A percentile compares a stretch with the other conserved stretches of the same genome.
These are phyloP conservation scores for Carduelis carduelis DNA, from an alignment of 2,797 vertebrate species.

Conservation along the genomic window DNA sequence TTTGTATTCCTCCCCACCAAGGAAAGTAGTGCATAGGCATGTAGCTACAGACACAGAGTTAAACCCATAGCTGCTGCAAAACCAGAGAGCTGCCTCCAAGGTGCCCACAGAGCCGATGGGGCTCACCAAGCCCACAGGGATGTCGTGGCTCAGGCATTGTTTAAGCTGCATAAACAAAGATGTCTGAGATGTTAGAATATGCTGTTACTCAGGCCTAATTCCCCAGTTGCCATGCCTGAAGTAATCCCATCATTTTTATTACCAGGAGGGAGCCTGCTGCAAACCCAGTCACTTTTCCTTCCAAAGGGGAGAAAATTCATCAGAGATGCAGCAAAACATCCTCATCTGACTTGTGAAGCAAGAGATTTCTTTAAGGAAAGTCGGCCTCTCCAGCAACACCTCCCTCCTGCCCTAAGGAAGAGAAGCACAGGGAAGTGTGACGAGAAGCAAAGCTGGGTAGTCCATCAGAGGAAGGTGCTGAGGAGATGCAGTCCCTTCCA, in stretches of 20 bases:
- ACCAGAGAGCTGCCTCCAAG: neutral
- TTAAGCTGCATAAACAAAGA: neutral
- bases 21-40: neutral
- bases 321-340: neutral
- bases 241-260: neutral
- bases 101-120: neutral
- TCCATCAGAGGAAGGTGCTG: neutral
- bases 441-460: neutral
- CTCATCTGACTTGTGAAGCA: neutral
- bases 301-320: neutral
- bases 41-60: neutral
- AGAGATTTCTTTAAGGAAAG: neutral
- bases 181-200: neutral
- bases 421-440: neutral
- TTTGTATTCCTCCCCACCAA: fast-evolving
- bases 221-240: neutral
- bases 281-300: neutral
- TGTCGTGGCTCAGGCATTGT: fast-evolving
- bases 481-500: neutral
- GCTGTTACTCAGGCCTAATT: neutral
- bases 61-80: neutral
- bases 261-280: neutral
- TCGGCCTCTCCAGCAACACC: neutral
- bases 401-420: neutral
- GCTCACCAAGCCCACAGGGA: neutral